Percentiles rank a stretch among this genome's conserved stretches.
phyloP scores from a whole-genome alignment of 2,888 invertebrate species.

The Temnothorax rugatulus region DNA sequence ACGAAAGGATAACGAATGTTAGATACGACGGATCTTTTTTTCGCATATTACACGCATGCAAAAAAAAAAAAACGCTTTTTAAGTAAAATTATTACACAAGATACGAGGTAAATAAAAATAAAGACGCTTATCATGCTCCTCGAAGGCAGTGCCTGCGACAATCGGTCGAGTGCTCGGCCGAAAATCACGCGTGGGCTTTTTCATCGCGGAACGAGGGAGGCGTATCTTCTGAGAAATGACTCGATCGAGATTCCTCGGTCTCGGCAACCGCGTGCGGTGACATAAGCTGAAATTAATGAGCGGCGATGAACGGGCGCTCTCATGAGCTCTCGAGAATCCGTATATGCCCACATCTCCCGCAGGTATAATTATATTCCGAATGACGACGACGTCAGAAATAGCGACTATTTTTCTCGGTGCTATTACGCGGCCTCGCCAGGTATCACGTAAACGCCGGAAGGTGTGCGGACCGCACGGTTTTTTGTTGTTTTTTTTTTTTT shows the following conservation, averaged over 20 bases:
- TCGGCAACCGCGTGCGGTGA: conserved; percentile 12
- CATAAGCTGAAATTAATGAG: conserved; percentile 52
- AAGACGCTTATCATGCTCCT: not conserved
- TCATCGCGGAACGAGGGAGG: not conserved
- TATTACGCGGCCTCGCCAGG: conserved; percentile 14
- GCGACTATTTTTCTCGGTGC: conserved; percentile 46
- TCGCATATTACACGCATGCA: not conserved
- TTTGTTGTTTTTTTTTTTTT: not conserved
- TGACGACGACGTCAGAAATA: conserved; percentile 53
- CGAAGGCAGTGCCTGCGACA: not conserved
- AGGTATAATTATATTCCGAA: conserved; percentile 54
- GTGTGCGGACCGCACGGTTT: not conserved
- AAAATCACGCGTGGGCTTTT: not conserved
- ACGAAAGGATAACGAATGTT: not conserved
- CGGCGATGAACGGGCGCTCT: conserved; percentile 39
- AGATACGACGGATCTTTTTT: not conserved
- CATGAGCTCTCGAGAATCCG: conserved; percentile 26
- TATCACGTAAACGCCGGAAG: conserved; percentile 1
- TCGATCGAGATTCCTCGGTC: conserved; percentile 6
- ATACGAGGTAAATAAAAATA: not conserved
- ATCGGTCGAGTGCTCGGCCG: not conserved
- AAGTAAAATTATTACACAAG: not conserved
- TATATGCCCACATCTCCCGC: conserved; percentile 28
- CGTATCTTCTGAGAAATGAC: not conserved
- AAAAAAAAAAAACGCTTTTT: not conserved